Evolutionary conservation across 1,140 invertebrate genomes (phyloP).

Genomic region (Drosophila seguyi): DNA sequence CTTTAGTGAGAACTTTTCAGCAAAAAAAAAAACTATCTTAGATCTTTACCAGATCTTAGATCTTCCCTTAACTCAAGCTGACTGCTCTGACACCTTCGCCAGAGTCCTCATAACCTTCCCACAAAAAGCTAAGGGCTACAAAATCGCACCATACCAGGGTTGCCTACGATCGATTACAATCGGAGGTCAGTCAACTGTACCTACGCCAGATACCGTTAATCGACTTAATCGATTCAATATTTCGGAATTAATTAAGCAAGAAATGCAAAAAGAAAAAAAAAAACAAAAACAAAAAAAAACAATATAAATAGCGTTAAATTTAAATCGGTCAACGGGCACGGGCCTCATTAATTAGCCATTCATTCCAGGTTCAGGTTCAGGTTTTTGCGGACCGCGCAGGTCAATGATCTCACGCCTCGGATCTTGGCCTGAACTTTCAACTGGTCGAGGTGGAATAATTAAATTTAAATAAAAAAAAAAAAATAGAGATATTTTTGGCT

Average conservation of each 20-base stretch:
- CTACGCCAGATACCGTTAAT: constrained; percentile 42
- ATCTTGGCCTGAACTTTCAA: constrained; percentile 48
- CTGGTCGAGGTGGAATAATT: constrained; percentile 15
- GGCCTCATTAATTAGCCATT: constrained; percentile 49
- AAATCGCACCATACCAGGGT: not conserved
- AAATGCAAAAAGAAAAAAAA: constrained; percentile 12
- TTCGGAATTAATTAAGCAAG: constrained; percentile 14
- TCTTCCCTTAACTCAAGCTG: not conserved
- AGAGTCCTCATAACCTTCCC: not conserved
- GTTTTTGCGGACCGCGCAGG: constrained; percentile 25
- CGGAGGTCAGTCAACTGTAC: constrained; percentile 7
- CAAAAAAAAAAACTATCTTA: not conserved
- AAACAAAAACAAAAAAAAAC: not conserved
- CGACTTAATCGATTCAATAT: constrained; percentile 1
- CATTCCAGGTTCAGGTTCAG: constrained; percentile 5
- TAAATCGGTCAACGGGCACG: constrained; percentile 70
- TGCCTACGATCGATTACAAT: constrained; percentile 5
- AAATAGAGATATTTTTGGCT: constrained; percentile 3
- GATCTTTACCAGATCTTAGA: not conserved
- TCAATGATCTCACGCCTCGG: constrained; percentile 35
- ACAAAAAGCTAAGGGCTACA: constrained; percentile 26
- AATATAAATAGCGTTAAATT: constrained; percentile 7
- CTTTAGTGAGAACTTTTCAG: not conserved
- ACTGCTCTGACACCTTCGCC: not conserved
- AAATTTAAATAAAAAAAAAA: constrained; percentile 1